Evolutionary conservation across 2,113 vertebrate species (phyloP), one percentile per base, ranked within the genome.

Genomic region (Hydrochoerus hydrochaeris): DNA sequence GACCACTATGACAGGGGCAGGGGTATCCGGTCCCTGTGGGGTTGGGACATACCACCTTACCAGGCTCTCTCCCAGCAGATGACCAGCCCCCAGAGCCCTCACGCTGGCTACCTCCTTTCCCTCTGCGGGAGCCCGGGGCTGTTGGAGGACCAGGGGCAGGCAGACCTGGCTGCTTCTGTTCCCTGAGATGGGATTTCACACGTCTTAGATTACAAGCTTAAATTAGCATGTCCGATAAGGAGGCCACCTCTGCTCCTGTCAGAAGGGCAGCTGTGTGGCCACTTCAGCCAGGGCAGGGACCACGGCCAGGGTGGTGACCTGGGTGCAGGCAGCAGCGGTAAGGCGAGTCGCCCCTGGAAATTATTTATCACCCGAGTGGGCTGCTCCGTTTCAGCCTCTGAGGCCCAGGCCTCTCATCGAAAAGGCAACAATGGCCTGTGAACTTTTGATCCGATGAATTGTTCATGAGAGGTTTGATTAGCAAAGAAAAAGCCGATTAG

Each of bases 361-460:
- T 99, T 98, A 99, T 99, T 99, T 99, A 99, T 99, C 98, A 99
- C 98, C 98, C 75, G 96, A 97, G 98, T 97, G 95, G 97, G 98
- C 98, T 98, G 97, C 98, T 98, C 98, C 87, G 85, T 99, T 99
- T 98, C 99, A 99, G 98, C 98, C 97, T 97, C 97, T 95, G 91
- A 97, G 98, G 98, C 98, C 97, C 92, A 49, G 91, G 97, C 98
- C 97, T 98, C 98, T 98, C 98, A 98, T 96, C 99, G 98, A 99
- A 98, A 98, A 97, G 97, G 98, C 98, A 98, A 99, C 98, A 99
- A 99, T 98, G 99, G 98, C 98, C 98, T 95, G 82, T 98, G 98
- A 99, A 99, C 99, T 99, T 99, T 99, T 99, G 99, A 99, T 99
- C 98, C 98, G 98, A 98, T 99, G 98, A 99, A 99, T 99, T 99